Percentiles rank a stretch among this genome's conserved stretches.
Evolutionary conservation across 2,888 invertebrate species (phyloP).

Genomic region (Cancer borealis): DNA sequence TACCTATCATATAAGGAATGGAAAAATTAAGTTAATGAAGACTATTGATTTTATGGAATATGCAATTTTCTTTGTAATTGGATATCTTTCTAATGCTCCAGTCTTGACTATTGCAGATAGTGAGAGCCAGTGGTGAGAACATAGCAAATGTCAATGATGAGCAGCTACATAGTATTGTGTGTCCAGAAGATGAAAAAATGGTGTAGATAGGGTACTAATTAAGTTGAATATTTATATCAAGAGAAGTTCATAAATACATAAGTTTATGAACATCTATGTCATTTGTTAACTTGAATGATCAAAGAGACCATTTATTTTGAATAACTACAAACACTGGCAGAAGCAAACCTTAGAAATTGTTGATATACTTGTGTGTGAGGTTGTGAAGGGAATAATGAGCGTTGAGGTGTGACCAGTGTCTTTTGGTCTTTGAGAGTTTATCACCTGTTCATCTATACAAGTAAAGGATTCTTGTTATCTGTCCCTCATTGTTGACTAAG

Average conservation of each 20-base stretch:
- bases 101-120: not conserved
- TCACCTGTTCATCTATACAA: conserved; percentile 45
- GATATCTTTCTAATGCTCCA: not conserved
- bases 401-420: not conserved
- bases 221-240: conserved; percentile 21
- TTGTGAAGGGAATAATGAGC: not conserved
- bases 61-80: conserved; percentile 10
- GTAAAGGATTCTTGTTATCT: conserved; percentile 22
- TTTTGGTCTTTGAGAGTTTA: conserved; percentile 39
- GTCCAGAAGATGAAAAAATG: not conserved
- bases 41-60: not conserved
- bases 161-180: not conserved
- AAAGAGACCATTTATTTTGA: conserved; percentile 8
- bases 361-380: conserved; percentile 27
- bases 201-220: not conserved
- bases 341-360: conserved; percentile 33
- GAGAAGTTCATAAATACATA: not conserved
- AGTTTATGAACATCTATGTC: conserved; percentile 38
- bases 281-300: conserved; percentile 36
- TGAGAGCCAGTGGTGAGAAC: conserved; percentile 52
- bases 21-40: not conserved
- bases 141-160: conserved; percentile 42
- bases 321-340: conserved; percentile 36
- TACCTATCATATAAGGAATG: not conserved
- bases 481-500: conserved; percentile 50